phyloP scores from a whole-genome alignment of 2,888 invertebrate species.

The Atrina japonica region DNA sequence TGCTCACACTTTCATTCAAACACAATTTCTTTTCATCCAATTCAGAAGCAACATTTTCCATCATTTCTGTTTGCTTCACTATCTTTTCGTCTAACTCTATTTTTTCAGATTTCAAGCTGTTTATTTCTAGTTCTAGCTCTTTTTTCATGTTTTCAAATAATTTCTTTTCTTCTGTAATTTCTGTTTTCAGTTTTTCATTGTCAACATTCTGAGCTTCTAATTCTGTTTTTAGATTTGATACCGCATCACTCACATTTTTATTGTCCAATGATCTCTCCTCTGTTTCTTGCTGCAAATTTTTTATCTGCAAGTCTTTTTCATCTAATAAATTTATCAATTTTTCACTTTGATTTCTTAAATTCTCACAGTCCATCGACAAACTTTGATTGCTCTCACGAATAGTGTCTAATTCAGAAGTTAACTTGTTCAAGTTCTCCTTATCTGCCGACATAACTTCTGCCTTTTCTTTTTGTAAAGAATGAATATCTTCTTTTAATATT shows the following conservation, averaged over 20 bases:
- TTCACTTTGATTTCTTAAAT: constrained; percentile 9
- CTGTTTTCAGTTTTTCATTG: constrained; percentile 38
- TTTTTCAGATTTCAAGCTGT: constrained; percentile 35
- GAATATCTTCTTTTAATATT: constrained; percentile 24
- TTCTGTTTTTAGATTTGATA: constrained; percentile 21
- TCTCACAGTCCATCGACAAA: neutral
- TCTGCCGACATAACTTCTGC: constrained; percentile 18
- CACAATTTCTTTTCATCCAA: no score
- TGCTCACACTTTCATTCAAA: neutral
- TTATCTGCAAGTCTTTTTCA: constrained; percentile 47
- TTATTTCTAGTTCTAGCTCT: constrained; percentile 32
- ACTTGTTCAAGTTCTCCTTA: no score
- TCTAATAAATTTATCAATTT: constrained; percentile 5
- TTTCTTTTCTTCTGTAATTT: constrained; percentile 23
- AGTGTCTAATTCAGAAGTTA: no score
- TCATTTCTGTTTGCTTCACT: neutral
- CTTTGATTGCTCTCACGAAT: no score
- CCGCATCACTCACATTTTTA: constrained; percentile 1
- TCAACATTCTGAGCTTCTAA: constrained; percentile 32
- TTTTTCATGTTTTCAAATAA: constrained; percentile 19
- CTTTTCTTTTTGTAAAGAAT: constrained; percentile 25
- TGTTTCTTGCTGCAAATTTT: constrained; percentile 45
- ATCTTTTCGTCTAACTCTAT: constrained; percentile 34
- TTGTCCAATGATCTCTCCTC: constrained; percentile 24
- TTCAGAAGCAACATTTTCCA: constrained; percentile 1